Base-by-base conservation (phyloP, 2,797 vertebrate species). In the Staurois parvus region DNA sequence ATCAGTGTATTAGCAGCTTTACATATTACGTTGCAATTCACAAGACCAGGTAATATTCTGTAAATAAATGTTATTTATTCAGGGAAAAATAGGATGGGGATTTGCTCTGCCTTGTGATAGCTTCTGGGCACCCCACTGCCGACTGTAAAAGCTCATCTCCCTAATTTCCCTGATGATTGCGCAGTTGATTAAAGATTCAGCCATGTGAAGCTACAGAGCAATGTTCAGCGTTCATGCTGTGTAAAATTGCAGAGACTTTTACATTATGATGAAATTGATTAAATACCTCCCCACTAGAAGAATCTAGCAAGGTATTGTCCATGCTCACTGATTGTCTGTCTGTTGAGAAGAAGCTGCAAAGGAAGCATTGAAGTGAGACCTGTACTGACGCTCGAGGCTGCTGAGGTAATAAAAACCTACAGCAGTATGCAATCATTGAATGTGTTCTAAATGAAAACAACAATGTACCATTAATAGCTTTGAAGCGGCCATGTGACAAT, bases 101-200 rank as follows among this genome's bases (percentile, higher is more conserved):
- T 64, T 75, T 78, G 11, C 26, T 66, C 37, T 66, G 52, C 34
- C 30, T 73, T 73, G 52, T 77, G 26, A 82, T 76, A 86, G 73
- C 52, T 82, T 48, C 48, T 45, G 37, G 73, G 48, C 84, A 86
- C 79, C 84, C 84, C 34, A 76, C 64, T 82, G 79, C 52, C 77
- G 85, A 72, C 77, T 82, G 37, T 75, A 78, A 78, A 85, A 86
- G 80, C 67, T 72, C 80, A 82, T 83, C 67, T 83, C 52, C 76
- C 85, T 86, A 86, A 86, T 86, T 86, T 86, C 75, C 74, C 80
- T 82, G 79, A 82, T 77, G 85, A 86, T 86, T 86, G 79, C 75
- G 13, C 80, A 86, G 85, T 83, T 86, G 85, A 86, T 86, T 86
- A 86, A 86, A 86, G 85, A 73, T 80, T 86, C 85, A 83, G 74